Evolutionary conservation across 2,888 invertebrate genomes (phyloP).

Genomic region (Hemithea aestivaria): DNA sequence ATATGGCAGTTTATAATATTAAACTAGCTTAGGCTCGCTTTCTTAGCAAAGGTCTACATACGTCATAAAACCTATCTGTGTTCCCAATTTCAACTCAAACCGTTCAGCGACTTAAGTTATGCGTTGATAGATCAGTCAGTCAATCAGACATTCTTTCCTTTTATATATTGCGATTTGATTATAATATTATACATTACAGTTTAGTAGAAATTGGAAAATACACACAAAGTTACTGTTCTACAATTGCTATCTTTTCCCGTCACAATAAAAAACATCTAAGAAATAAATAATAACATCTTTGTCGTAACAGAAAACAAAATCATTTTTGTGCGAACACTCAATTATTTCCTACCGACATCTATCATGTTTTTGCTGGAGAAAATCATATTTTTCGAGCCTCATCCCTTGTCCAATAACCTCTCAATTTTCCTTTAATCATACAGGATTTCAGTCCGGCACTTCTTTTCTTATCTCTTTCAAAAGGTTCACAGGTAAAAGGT

Average conservation of each 20-base stretch:
- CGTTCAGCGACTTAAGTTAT: no score
- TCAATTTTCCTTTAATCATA: conserved; percentile 51
- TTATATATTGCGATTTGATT: no score
- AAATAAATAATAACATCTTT: conserved; percentile 1
- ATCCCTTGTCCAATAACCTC: conserved; percentile 29
- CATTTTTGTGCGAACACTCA: conserved; percentile 12
- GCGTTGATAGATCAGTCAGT: no score
- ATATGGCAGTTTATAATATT: not conserved
- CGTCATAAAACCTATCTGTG: no score
- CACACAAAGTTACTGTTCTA: no score
- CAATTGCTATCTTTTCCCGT: no score
- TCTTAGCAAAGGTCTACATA: no score
- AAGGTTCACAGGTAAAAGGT: conserved; percentile 48
- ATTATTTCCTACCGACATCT: conserved; percentile 20
- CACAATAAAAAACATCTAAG: not conserved
- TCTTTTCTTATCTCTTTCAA: conserved; percentile 43
- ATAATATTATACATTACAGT: no score
- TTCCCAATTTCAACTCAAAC: no score
- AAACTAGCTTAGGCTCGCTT: no score
- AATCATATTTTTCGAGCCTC: conserved; percentile 26
- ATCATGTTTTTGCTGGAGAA: conserved; percentile 19
- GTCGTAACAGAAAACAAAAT: conserved; percentile 6
- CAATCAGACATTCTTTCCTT: no score
- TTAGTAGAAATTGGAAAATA: no score
- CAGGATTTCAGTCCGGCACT: conserved; percentile 41